Base-by-base conservation (phyloP, 2,797 vertebrate species). In the Rhinatrema bivittatum region DNA sequence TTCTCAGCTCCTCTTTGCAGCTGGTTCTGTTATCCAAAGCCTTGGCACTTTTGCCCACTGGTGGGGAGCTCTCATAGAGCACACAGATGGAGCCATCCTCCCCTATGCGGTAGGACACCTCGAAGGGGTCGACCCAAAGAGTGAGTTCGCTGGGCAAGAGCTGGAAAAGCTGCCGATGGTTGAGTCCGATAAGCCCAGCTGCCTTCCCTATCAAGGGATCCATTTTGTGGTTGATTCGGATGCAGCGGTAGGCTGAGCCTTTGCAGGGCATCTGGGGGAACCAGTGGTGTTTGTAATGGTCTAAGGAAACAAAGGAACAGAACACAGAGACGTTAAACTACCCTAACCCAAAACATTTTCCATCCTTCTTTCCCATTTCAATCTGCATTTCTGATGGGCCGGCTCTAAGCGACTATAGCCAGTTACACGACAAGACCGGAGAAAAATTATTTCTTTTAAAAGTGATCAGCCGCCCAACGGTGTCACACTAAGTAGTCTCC, bases 211-310 rank as follows among this genome's bases (percentile, higher is more conserved):
- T 70, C 59, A 86, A 61, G 11, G 82, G 82, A 56, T 86, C 83
- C 80, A 86, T 83, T 63, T 75, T 74, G 60, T 82, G 84, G 65
- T 83, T 82, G 68, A 87, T 87, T 51, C 83, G 53, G 38, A 86
- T 70, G 60, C 84, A 86, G 30, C 81, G 76, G 57, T 87, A 86
- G 9, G 76, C 83, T 1, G 84, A 87, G 36, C 83, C 84, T 56
- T 53, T 66, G 56, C 68, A 81, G 8, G 84, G 82, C 43, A 58
- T 46, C 24, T 70, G 61, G 13, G 83, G 84, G 49, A 84, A 86
- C 81, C 83, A 87, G 63, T 83, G 82, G 37, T 82, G 78, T 43
- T 46, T 56, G 57, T 85, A 84, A 49, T 79, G 76, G 43, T 81
- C 83, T 81, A 53, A 44, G 51, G 30, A 12, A 45, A 49, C 40